These are phyloP conservation scores for Girardia tigrina DNA, from an alignment of 2,888 invertebrate species.

Conservation along the genomic window DNA sequence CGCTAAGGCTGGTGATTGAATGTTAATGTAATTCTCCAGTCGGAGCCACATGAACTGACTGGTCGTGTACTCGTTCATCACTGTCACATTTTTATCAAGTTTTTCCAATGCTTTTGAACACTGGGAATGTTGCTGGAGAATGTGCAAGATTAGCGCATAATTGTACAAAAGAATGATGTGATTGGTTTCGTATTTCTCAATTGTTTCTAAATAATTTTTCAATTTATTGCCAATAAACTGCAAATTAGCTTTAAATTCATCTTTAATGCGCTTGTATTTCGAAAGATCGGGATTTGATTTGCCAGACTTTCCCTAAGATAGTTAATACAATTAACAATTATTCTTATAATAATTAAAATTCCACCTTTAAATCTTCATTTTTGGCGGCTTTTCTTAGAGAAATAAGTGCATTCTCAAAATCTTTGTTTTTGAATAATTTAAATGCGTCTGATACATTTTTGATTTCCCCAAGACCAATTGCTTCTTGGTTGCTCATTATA, in stretches of 20 bases:
- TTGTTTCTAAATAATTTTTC: not conserved
- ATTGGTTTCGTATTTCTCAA: not conserved
- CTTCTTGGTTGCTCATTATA: too few species aligned
- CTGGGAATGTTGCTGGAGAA: not conserved
- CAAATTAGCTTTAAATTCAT: not conserved
- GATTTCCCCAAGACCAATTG: too few species aligned
- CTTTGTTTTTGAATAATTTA: too few species aligned
- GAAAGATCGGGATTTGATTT: too few species aligned
- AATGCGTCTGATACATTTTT: too few species aligned
- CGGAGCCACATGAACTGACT: not conserved
- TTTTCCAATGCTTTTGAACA: not conserved
- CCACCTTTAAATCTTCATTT: too few species aligned
- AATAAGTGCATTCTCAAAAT: too few species aligned
- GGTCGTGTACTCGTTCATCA: not conserved
- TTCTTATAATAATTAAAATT: too few species aligned
- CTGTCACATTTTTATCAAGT: not conserved
- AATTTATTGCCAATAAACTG: not conserved
- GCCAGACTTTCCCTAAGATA: too few species aligned
- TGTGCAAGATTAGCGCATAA: not conserved
- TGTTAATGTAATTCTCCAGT: not conserved
- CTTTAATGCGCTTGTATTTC: not conserved
- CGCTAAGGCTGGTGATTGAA: not conserved
- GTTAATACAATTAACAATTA: too few species aligned
- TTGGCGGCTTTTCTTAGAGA: too few species aligned
- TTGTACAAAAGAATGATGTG: not conserved